These are phyloP conservation scores for Eurypyga helias DNA, from an alignment of 2,113 vertebrate species.

Conservation along the genomic window DNA sequence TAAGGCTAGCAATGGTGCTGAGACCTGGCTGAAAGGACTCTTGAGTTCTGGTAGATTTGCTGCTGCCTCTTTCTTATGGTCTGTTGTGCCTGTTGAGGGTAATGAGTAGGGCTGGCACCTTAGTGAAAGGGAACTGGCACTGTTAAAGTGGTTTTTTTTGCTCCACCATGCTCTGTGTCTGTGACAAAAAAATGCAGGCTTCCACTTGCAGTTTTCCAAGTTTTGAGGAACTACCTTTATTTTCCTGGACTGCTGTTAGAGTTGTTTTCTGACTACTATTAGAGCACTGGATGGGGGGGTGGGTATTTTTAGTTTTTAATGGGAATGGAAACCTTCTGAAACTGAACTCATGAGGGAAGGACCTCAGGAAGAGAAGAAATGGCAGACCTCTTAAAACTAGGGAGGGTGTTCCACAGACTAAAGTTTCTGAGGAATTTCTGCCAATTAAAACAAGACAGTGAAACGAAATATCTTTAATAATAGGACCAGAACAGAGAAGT, in stretches of 20 bases:
- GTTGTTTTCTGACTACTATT: background rate
- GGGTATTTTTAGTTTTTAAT: slow-evolving; percentile 36
- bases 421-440: slow-evolving; percentile 29
- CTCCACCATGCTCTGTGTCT: background rate
- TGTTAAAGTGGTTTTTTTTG: background rate
- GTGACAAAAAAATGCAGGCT: background rate
- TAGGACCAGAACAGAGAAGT: slow-evolving; percentile 28
- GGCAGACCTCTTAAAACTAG: slow-evolving; percentile 22
- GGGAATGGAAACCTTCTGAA: slow-evolving; percentile 38
- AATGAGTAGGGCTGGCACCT: background rate
- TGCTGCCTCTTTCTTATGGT: background rate
- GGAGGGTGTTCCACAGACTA: background rate
- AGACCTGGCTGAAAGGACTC: background rate
- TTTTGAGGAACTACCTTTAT: background rate
- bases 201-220: background rate
- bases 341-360: slow-evolving; percentile 4
- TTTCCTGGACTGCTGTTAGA: background rate
- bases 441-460: slow-evolving; percentile 46
- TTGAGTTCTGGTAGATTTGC: background rate
- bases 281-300: background rate
- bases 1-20: background rate
- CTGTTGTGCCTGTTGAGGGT: background rate
- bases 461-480: slow-evolving; percentile 65
- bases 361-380: slow-evolving; percentile 46
- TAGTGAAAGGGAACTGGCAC: background rate